phyloP scores from a whole-genome alignment of 2,888 invertebrate species.

The Chalcis sispes region DNA sequence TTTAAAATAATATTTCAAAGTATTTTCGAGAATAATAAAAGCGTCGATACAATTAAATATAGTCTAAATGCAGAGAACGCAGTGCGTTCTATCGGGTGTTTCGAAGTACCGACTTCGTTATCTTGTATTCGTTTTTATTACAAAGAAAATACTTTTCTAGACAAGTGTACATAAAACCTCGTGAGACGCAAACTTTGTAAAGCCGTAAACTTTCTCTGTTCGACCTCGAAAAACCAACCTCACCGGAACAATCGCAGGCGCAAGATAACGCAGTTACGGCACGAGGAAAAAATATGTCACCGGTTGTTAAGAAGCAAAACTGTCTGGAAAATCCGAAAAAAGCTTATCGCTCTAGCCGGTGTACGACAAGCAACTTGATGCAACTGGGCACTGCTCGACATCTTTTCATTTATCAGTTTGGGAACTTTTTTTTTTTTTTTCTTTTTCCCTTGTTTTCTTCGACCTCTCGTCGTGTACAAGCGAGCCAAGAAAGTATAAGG shows the following conservation, averaged over 20 bases:
- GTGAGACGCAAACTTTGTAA: background rate
- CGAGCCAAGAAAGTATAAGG: background rate
- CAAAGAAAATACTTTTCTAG: background rate
- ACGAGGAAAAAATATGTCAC: slow-evolving; percentile 26
- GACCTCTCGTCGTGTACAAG: background rate
- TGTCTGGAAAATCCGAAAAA: slow-evolving; percentile 9
- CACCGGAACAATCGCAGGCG: slow-evolving; percentile 20
- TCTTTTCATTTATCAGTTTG: slow-evolving; percentile 45
- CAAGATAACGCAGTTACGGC: background rate
- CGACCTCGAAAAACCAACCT: slow-evolving; percentile 6
- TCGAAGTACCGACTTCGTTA: background rate
- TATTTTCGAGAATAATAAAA: no score
- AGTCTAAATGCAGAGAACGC: no score
- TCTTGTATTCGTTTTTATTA: slow-evolving; percentile 7
- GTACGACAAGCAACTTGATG: slow-evolving; percentile 19
- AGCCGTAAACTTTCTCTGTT: background rate
- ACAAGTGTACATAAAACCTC: background rate
- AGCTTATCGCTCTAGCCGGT: slow-evolving; percentile 26
- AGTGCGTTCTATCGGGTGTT: no score
- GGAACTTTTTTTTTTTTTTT: background rate
- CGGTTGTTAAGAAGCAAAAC: slow-evolving; percentile 8
- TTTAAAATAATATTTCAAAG: no score
- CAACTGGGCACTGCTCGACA: slow-evolving; percentile 17
- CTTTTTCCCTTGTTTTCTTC: background rate
- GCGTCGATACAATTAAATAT: no score